Conservation (phyloP, 1,140 invertebrate genomes). For the Pogonus chalceus region DNA sequence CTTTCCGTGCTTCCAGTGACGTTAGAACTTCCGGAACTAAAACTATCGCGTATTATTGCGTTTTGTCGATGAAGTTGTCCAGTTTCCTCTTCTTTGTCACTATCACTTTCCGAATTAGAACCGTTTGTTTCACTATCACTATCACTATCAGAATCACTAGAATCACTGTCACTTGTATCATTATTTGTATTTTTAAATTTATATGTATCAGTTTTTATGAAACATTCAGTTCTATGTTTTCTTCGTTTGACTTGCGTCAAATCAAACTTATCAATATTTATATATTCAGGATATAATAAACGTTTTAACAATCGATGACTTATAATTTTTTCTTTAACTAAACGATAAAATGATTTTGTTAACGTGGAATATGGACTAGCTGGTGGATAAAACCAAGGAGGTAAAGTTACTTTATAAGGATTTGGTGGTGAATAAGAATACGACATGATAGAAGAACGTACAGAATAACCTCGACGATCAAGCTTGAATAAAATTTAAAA, state of each 20-base stretch:
- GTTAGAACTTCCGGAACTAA: slow-evolving; percentile 29
- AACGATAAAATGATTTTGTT: slow-evolving; percentile 60
- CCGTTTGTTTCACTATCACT: slow-evolving; percentile 34
- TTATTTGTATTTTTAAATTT: slow-evolving; percentile 39
- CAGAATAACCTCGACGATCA: slow-evolving; percentile 41
- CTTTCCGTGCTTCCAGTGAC: slow-evolving; percentile 41
- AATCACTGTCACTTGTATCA: slow-evolving; percentile 41
- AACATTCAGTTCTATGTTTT: slow-evolving; percentile 44
- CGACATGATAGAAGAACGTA: slow-evolving; percentile 37
- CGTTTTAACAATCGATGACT: slow-evolving; percentile 59
- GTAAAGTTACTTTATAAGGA: slow-evolving; percentile 46
- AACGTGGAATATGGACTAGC: slow-evolving; percentile 59
- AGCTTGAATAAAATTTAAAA: slow-evolving; percentile 21
- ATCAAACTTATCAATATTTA: slow-evolving; percentile 37
- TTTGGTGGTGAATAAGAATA: slow-evolving; percentile 36
- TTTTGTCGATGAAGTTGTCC: slow-evolving; percentile 39
- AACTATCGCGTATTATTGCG: slow-evolving; percentile 33
- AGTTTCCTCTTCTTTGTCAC: slow-evolving; percentile 18
- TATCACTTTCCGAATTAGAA: slow-evolving; percentile 28
- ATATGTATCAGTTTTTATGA: slow-evolving; percentile 41
- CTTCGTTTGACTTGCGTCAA: slow-evolving; percentile 40
- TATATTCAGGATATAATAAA: slow-evolving; percentile 55
- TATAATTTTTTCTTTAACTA: slow-evolving; percentile 60
- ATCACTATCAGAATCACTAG: slow-evolving; percentile 34
- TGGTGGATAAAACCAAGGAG: slow-evolving; percentile 50